Evolutionary conservation across 92 coral and sea anemone genomes (phyloP).

Genomic region (Porites cylindrica): DNA sequence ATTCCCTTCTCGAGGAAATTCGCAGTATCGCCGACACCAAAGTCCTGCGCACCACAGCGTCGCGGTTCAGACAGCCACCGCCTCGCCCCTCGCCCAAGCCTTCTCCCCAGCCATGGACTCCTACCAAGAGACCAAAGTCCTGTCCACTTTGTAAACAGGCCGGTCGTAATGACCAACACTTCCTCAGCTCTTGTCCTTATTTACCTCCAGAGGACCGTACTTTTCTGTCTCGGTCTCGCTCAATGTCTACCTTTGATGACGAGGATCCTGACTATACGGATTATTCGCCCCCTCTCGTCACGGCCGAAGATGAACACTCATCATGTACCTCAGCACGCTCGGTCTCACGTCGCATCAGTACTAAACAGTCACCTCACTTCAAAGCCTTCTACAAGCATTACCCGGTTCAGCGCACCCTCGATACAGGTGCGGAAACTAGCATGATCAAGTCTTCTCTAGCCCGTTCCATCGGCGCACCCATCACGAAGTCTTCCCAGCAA

Average conservation of each 20-base stretch:
- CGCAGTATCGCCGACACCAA: slow-evolving; percentile 24
- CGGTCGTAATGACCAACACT: slow-evolving; percentile 38
- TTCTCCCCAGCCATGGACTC: slow-evolving; percentile 26
- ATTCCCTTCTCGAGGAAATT: slow-evolving; percentile 30
- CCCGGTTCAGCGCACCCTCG: neutral
- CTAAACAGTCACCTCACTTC: no score
- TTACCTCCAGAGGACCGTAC: neutral
- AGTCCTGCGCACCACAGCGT: slow-evolving; percentile 39
- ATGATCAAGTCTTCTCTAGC: slow-evolving; percentile 24
- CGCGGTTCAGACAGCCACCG: neutral
- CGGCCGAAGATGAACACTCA: no score
- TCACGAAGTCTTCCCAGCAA: no score
- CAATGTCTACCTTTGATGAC: no score
- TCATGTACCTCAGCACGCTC: neutral
- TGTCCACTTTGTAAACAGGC: slow-evolving; percentile 43
- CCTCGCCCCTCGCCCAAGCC: slow-evolving; percentile 9
- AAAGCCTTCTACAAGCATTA: no score
- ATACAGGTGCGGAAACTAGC: slow-evolving; percentile 10
- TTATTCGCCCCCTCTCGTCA: no score
- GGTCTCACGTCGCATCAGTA: no score
- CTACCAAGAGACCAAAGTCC: neutral
- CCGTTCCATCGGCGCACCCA: slow-evolving; percentile 14
- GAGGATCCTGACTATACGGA: no score
- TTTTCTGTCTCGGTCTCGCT: neutral
- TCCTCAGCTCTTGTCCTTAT: slow-evolving; percentile 3